Evolutionary conservation across 2,888 invertebrate species (phyloP).

Genomic region (Anticlea derivata): DNA sequence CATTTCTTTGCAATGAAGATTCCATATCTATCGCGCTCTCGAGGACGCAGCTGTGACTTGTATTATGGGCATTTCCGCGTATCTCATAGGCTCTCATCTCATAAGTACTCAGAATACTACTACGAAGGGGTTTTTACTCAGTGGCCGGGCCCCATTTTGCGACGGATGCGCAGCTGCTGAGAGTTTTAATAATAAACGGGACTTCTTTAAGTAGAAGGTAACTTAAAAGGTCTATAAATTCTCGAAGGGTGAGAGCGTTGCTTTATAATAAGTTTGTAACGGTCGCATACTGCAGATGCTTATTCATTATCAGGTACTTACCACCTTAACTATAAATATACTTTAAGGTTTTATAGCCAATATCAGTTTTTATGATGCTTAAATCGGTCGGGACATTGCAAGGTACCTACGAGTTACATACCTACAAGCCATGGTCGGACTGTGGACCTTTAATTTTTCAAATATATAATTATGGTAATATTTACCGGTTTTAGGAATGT

Average conservation of each 20-base stretch:
- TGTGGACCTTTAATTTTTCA: not conserved
- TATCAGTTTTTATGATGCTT: not conserved
- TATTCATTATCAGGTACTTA: not conserved
- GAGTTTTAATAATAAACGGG: conserved; percentile 31
- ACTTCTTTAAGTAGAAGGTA: conserved; percentile 22
- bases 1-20: conserved; percentile 6
- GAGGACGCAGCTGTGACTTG: conserved; percentile 12
- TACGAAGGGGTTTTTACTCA: conserved; percentile 34
- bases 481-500: no score
- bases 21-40: conserved; percentile 7
- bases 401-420: no score
- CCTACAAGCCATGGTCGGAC: no score
- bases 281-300: conserved; percentile 28
- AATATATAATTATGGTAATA: not conserved
- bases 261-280: conserved; percentile 43
- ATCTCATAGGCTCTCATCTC: not conserved
- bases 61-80: not conserved
- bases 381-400: no score
- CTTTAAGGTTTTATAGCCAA: not conserved
- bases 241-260: conserved; percentile 48
- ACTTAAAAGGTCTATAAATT: conserved; percentile 49
- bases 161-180: conserved; percentile 62
- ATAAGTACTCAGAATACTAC: not conserved
- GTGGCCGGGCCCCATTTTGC: conserved; percentile 48
- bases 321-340: not conserved